These are phyloP conservation scores for Dascillus cervinus DNA, from an alignment of 2,888 invertebrate species.

Conservation along the genomic window DNA sequence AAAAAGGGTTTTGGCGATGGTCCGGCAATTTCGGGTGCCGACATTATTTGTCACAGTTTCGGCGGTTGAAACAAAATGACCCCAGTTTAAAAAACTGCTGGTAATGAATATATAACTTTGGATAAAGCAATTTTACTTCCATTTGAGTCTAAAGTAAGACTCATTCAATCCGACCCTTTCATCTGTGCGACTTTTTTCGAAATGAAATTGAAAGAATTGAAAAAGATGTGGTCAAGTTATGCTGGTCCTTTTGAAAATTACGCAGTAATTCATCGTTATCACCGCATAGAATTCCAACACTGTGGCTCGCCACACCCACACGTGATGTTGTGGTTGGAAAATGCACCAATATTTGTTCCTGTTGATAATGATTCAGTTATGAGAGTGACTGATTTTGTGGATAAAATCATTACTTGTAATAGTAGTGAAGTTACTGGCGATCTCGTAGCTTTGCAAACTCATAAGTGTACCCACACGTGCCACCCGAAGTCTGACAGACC, in stretches of 20 bases:
- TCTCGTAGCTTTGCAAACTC: slow-evolving; percentile 23
- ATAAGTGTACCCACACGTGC: slow-evolving; percentile 29
- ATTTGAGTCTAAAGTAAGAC: slow-evolving; percentile 29
- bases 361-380: too few species aligned
- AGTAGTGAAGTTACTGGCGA: slow-evolving; percentile 18
- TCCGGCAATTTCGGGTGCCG: slow-evolving; percentile 34
- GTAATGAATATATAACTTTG: too few species aligned
- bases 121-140: too few species aligned
- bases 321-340: slow-evolving; percentile 31
- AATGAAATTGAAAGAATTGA: too few species aligned
- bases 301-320: slow-evolving; percentile 30
- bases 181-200: slow-evolving; percentile 24
- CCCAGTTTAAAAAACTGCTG: too few species aligned
- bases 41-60: slow-evolving; percentile 36
- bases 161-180: slow-evolving; percentile 32
- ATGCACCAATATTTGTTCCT: slow-evolving; percentile 23
- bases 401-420: slow-evolving; percentile 26
- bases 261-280: slow-evolving; percentile 28
- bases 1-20: slow-evolving; percentile 38
- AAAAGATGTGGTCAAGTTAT: too few species aligned
- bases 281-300: slow-evolving; percentile 33
- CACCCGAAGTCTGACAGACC: slow-evolving; percentile 20
- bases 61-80: slow-evolving; percentile 38
- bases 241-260: slow-evolving; percentile 30
- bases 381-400: slow-evolving; percentile 19